Conservation (phyloP, 2,888 invertebrate species). For the Cepaea hortensis region DNA sequence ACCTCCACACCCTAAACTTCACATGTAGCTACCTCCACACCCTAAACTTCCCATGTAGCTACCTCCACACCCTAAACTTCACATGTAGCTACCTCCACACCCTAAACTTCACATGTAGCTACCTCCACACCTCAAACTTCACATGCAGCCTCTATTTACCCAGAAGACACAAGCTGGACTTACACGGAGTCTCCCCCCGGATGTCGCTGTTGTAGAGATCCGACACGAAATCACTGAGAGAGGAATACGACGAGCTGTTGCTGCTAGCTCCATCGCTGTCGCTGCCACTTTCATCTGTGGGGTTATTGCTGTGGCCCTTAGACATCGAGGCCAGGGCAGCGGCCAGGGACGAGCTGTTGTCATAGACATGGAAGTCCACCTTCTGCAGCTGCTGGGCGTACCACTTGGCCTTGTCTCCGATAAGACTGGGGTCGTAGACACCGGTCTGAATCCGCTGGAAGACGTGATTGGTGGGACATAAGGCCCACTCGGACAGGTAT, state of each 20-base stretch:
- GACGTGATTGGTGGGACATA: conserved; percentile 97
- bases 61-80: too few species aligned
- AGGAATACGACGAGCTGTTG: conserved; percentile 96
- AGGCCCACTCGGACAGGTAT: conserved; percentile 97
- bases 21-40: too few species aligned
- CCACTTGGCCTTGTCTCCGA: conserved; percentile 99
- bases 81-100: too few species aligned
- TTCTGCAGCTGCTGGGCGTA: conserved; percentile 85
- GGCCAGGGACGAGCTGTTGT: conserved; percentile 81
- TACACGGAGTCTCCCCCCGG: conserved; percentile 82
- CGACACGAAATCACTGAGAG: conserved; percentile 95
- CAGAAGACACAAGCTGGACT: conserved; percentile 59
- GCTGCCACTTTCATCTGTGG: conserved; percentile 90
- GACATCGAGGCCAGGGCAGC: conserved; percentile 68
- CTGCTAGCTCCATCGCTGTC: conserved; percentile 96
- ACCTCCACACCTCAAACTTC: too few species aligned
- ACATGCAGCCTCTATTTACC: too few species aligned
- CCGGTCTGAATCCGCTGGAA: conserved; percentile 98
- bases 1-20: too few species aligned
- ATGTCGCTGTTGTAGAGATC: conserved; percentile 91
- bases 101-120: too few species aligned
- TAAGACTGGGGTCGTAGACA: conserved; percentile 90
- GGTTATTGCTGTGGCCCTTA: conserved; percentile 69
- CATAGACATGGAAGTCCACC: conserved; percentile 94
- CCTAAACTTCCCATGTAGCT: too few species aligned